phyloP scores from a whole-genome alignment of 2,113 vertebrate genomes.

The Onychostoma macrolepis region DNA sequence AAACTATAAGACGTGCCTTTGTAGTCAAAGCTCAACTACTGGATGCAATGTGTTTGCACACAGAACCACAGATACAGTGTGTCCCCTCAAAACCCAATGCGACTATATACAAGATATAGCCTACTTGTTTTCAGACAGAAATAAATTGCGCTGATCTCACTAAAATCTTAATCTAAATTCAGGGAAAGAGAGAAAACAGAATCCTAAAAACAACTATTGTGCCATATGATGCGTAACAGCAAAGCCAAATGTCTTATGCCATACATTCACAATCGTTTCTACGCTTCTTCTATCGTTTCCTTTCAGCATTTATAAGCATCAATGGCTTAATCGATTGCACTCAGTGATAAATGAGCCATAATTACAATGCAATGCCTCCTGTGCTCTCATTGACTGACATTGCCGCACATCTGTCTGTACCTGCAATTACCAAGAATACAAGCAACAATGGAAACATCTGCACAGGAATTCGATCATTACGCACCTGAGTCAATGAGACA shows the following conservation, averaged over 20 bases:
- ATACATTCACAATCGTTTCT: not conserved
- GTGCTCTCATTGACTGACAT: not conserved
- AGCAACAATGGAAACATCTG: constrained; percentile 11
- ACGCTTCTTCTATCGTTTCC: not conserved
- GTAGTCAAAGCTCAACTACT: constrained; percentile 21
- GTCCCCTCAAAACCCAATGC: not conserved
- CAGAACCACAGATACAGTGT: not conserved
- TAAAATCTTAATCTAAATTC: not conserved
- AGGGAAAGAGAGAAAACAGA: not conserved
- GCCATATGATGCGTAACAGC: not conserved
- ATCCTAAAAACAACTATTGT: not conserved
- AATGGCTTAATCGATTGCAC: constrained; percentile 26
- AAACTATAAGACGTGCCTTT: constrained; percentile 6
- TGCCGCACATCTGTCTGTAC: constrained; percentile 41
- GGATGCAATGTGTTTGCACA: not conserved
- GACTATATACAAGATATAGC: too few species aligned
- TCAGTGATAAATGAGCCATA: not conserved
- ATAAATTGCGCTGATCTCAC: not conserved
- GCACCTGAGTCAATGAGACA: constrained; percentile 57
- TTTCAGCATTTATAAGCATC: constrained; percentile 23
- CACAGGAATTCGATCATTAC: constrained; percentile 65
- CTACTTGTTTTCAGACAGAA: not conserved
- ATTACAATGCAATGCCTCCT: constrained; percentile 5
- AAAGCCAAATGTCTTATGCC: not conserved
- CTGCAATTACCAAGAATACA: not conserved